Base-by-base conservation (phyloP, 2,113 vertebrate species). In the Protomyctophum bolini region DNA sequence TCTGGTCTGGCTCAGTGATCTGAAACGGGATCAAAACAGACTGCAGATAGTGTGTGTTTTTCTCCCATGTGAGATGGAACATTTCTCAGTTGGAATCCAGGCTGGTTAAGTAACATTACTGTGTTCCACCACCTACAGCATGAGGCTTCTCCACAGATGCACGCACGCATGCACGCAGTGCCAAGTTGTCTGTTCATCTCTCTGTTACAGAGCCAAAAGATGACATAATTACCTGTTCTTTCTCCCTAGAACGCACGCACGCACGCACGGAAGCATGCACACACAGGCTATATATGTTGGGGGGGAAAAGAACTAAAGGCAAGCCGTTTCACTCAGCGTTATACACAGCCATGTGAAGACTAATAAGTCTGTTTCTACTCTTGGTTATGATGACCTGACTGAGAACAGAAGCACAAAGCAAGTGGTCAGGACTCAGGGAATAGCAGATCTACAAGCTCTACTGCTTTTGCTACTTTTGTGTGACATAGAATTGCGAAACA, bases 161-260 rank as follows among this genome's bases (percentile, higher is more conserved):
- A 21, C 21, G 21, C 21, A 21, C 21, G 21, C 21, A 21, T 2
- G 21, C 21, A 21, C 21, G 21, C 21, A 48, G 15, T 6, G 8
- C 63, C 68, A 77, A 76, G 75, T 65, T 48, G 33, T 83, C 72
- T 71, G 64, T 75, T 86, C 83, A 76, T 86, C 60, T 5, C 33
- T 66, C 50, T 63, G 57, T 82, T 56, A 47, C 41, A 8, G 48
- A 72, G 77, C 75, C 73, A 85, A 72, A 78, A 72, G 33, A 87
- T 84, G 86, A 84, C 79, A 80, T 68, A 83, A 87, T 86, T 81
- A 75, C 75, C 80, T 75, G 81, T 73, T 80, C 66, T 56, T 47
- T 68, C 70, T 21, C 68, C 52, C 49, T 66, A 46, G 54, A 70
- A 49, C 45, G n/a, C 72, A 66, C 46, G 8, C 56, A 58, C 56